Conservation (phyloP, 2,888 invertebrate genomes). For the Brachylomia viminalis region DNA sequence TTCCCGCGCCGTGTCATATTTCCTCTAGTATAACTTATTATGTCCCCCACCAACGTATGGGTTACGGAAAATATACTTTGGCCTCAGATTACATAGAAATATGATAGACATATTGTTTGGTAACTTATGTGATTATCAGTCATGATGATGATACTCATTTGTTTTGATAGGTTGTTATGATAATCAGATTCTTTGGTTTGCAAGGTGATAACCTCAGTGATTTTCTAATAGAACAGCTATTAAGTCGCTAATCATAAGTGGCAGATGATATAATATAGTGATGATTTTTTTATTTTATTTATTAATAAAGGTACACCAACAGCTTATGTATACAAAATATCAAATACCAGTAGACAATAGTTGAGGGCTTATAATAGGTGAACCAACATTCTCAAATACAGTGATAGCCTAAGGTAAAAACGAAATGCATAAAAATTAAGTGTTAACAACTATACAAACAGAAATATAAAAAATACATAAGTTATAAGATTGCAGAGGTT, state of each 20-base stretch:
- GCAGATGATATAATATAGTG: background rate
- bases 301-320: too few species aligned
- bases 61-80: constrained; percentile 25
- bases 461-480: too few species aligned
- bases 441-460: too few species aligned
- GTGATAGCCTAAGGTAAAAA: too few species aligned
- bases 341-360: too few species aligned
- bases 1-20: constrained; percentile 37
- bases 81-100: constrained; percentile 4
- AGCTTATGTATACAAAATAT: too few species aligned
- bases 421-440: too few species aligned
- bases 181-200: background rate
- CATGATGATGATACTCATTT: background rate
- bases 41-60: constrained; percentile 10
- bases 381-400: too few species aligned
- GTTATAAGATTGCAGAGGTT: too few species aligned
- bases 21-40: constrained; percentile 45
- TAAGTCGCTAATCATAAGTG: background rate
- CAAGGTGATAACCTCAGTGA: background rate
- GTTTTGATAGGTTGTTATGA: background rate
- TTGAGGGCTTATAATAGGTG: too few species aligned
- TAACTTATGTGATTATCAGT: constrained; percentile 8
- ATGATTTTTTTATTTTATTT: too few species aligned
- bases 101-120: background rate
- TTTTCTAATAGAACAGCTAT: background rate